Base-by-base conservation (phyloP, 2,797 vertebrate genomes). In the Enteromius afrohamiltoni region DNA sequence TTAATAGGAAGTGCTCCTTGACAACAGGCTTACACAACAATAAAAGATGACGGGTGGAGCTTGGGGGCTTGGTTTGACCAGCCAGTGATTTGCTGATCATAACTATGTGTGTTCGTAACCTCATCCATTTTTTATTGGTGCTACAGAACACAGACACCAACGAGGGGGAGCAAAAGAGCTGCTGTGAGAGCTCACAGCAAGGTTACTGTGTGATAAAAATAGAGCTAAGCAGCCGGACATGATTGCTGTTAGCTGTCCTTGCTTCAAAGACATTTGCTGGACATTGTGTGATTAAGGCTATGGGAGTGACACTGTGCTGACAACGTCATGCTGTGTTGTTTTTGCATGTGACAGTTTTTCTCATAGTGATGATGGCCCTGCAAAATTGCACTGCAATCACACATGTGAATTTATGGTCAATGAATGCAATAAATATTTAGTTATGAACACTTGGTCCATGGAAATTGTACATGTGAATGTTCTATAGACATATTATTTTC, bases 181-280 rank as follows among this genome's bases (percentile, higher is more conserved):
- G 62, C 45, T 49, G 47, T 73, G 82, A 87, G 68, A 1, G 51
- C 88, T 89, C 47, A 73, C 1, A 84, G 91, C 86, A 88, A 91
- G 88, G 90, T 91, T 85, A 88, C 79, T 81, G 60, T 62, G 83
- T 79, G 79, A 85, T 81, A 88, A 87, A 92, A 89, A 90, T 89
- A 90, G 88, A 58, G 62, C 47, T 16, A 58, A n/a, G 86, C 53
- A 76, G 0, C 40, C 55, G 19, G 83, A 73, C 77, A 83, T 49
- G 34, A 55, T 53, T 75, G 84, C 86, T 82, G 71, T 89, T 88
- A 87, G 45, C 83, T 55, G 70, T 83, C 76, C 67, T 69, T 73
- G 85, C 80, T 83, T 77, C 73, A 83, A 76, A 83, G 60, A 53
- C 47, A 55, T 82, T 53, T 29, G 4, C 26, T n/a, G 5, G 53